Conservation (phyloP, 2,888 invertebrate genomes). For the Muschampia plurimacula region DNA sequence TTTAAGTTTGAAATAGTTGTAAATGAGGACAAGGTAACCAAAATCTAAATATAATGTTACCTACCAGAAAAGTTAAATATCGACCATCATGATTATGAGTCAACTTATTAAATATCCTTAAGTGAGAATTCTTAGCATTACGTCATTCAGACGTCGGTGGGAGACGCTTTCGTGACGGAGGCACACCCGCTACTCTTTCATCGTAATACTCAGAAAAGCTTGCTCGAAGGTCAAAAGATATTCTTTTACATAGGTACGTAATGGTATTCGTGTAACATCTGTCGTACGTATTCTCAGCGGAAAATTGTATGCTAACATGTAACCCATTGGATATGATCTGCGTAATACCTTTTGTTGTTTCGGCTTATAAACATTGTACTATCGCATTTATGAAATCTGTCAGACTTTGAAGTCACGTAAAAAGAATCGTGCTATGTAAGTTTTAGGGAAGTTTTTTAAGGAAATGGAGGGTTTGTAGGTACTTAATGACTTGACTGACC, state of each 20-base stretch:
- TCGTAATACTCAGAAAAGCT: conserved; percentile 15
- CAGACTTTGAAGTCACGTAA: background rate
- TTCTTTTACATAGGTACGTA: conserved; percentile 9
- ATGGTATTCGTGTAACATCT: conserved; percentile 21
- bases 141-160: conserved; percentile 12
- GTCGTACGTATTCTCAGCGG: conserved; percentile 5
- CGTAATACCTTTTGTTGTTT: background rate
- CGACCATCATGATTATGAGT: too few species aligned
- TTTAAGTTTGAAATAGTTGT: too few species aligned
- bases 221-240: conserved; percentile 18
- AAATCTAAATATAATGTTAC: background rate
- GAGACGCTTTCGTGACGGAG: conserved; percentile 13
- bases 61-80: background rate
- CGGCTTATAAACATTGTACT: background rate
- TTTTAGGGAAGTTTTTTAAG: background rate
- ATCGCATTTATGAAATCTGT: background rate
- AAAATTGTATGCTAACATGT: background rate
- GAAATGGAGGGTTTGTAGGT: background rate
- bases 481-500: background rate
- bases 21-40: too few species aligned
- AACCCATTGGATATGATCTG: conserved; percentile 2
- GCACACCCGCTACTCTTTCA: conserved; percentile 25
- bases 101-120: background rate
- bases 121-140: conserved; percentile 10
- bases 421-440: background rate